Conservation (phyloP, 2,113 vertebrate genomes). For the Hemiprocne comata region DNA sequence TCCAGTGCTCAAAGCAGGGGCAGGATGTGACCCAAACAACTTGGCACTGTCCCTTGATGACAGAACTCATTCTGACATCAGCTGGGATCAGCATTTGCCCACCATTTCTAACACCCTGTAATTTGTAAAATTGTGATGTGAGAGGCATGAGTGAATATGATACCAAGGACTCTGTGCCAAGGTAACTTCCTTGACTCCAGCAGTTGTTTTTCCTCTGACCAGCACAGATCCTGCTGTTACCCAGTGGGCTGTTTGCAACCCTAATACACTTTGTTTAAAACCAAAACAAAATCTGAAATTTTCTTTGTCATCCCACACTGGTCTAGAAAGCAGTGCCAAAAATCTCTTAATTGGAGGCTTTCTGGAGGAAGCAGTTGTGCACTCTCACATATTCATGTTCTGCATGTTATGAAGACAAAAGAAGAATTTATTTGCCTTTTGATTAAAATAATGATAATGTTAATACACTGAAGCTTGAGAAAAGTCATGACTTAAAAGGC, state of each 20-base stretch:
- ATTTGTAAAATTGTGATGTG: constrained; percentile 6
- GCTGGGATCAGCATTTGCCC: not conserved
- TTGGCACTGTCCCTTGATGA: not conserved
- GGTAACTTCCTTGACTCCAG: constrained; percentile 52
- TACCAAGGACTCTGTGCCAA: constrained; percentile 23
- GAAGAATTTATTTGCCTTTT: constrained; percentile 34
- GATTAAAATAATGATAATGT: constrained; percentile 29
- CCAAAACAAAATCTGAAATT: constrained; percentile 50
- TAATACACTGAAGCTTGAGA: constrained; percentile 29
- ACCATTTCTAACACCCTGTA: not conserved
- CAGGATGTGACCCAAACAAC: not conserved
- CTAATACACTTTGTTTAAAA: constrained; percentile 12
- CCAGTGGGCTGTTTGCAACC: constrained; percentile 15
- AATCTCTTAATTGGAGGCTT: constrained; percentile 39
- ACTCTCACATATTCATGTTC: not conserved
- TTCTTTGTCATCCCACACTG: constrained; percentile 8
- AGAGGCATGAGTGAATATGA: not conserved
- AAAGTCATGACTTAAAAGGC: not conserved
- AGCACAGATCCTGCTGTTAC: constrained; percentile 49
- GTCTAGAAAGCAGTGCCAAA: constrained; percentile 14
- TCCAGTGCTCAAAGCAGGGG: not conserved
- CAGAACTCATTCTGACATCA: not conserved
- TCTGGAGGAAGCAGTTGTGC: constrained; percentile 6
- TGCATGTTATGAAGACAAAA: not conserved
- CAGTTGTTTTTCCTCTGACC: constrained; percentile 58